Evolutionary conservation across 2,888 invertebrate genomes (phyloP).

Genomic region (Linhomoeus sp.): DNA sequence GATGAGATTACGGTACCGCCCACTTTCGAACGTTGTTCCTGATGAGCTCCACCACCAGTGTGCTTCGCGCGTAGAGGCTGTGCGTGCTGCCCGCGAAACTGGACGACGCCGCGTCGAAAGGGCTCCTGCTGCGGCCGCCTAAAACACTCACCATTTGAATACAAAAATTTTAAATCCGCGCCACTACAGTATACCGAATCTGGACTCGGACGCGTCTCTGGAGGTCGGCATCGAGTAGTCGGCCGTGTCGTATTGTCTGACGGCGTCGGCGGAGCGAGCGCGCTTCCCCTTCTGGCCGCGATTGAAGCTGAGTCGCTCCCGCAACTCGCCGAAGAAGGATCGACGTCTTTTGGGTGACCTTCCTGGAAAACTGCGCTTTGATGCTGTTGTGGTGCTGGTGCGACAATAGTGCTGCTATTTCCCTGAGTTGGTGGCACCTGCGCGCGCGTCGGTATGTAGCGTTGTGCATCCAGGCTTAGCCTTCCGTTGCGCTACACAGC

Average conservation of each 20-base stretch:
- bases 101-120: too few relatives aligned
- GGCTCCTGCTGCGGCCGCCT: too few relatives aligned
- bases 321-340: conserved; percentile 22
- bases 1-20: neutral
- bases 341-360: conserved; percentile 10
- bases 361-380: neutral
- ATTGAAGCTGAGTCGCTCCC: conserved; percentile 17
- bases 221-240: conserved; percentile 18
- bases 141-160: too few relatives aligned
- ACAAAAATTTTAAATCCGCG: too few relatives aligned
- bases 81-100: conserved; percentile 7
- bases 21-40: conserved; percentile 15
- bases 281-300: conserved; percentile 9
- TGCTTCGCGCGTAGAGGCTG: conserved; percentile 17
- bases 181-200: too few relatives aligned
- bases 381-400: too few relatives aligned
- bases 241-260: too few relatives aligned
- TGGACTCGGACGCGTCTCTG: conserved; percentile 18
- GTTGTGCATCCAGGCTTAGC: too few relatives aligned
- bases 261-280: conserved; percentile 17
- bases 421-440: too few relatives aligned
- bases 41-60: conserved; percentile 16
- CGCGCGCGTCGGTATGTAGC: too few relatives aligned
- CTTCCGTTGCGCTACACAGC: too few relatives aligned
- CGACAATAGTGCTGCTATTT: too few relatives aligned